Conservation (phyloP, 1,140 invertebrate genomes). For the Euwallacea fornicatus region DNA sequence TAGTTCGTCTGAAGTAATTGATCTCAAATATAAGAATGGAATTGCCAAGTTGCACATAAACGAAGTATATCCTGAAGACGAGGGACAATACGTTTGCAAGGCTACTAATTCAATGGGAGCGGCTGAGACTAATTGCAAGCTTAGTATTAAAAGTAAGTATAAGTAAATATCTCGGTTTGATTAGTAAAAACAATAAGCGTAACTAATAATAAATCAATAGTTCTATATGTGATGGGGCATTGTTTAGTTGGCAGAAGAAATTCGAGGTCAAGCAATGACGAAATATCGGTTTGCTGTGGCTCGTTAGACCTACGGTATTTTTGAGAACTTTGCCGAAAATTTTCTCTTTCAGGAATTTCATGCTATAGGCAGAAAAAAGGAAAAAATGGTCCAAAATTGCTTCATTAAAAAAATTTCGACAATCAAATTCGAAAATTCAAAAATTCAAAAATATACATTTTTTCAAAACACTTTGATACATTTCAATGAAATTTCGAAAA, state of each 20-base stretch:
- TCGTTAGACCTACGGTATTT: too few relatives aligned
- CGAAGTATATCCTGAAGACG: conserved; percentile 93
- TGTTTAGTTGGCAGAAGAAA: conserved; percentile 1
- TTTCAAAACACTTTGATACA: too few relatives aligned
- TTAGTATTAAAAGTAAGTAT: conserved; percentile 78
- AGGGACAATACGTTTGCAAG: conserved; percentile 83
- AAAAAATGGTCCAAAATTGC: too few relatives aligned
- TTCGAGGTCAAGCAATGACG: too few relatives aligned
- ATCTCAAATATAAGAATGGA: conserved; percentile 88
- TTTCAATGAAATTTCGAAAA: too few relatives aligned
- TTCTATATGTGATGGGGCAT: neutral
- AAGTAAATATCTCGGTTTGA: neutral
- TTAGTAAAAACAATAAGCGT: neutral
- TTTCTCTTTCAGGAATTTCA: too few relatives aligned
- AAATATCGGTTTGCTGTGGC: too few relatives aligned
- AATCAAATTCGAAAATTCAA: too few relatives aligned
- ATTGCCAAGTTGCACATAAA: conserved; percentile 83
- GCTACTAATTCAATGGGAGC: conserved; percentile 89
- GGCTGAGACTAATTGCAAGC: conserved; percentile 77
- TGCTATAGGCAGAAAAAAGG: too few relatives aligned
- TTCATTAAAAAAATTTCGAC: too few relatives aligned
- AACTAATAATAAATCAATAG: neutral
- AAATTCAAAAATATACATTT: too few relatives aligned
- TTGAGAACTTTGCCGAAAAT: too few relatives aligned
- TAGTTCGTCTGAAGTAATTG: conserved; percentile 80